Percentiles rank a stretch among this genome's conserved stretches.
Evolutionary conservation across 2,888 invertebrate genomes (phyloP).

Genomic region (Fragum whitleyi): DNA sequence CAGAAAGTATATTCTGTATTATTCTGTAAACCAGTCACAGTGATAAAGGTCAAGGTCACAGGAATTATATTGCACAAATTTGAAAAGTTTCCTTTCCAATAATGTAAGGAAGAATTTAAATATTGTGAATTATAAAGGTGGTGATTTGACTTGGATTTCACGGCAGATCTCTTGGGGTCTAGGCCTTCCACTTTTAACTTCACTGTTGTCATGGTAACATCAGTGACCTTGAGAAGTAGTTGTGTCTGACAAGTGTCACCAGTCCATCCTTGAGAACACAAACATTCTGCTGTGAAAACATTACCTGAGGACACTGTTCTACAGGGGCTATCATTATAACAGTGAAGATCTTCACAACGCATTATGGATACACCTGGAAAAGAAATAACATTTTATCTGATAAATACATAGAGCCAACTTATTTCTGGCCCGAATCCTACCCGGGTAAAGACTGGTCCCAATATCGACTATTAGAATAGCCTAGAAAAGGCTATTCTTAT

Average conservation of each 20-base stretch:
- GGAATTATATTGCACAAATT: slow-evolving; percentile 51
- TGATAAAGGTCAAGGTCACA: slow-evolving; percentile 27
- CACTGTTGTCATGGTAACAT: slow-evolving; percentile 45
- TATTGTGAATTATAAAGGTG: neutral
- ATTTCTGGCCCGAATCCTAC: too few species aligned
- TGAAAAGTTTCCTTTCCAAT: slow-evolving; percentile 37
- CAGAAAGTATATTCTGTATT: slow-evolving; percentile 50
- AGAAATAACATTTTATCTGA: neutral
- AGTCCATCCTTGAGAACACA: slow-evolving; percentile 42
- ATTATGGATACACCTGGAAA: slow-evolving; percentile 38
- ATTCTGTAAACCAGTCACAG: slow-evolving; percentile 34
- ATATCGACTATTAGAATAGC: too few species aligned
- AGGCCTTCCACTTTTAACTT: slow-evolving; percentile 4
- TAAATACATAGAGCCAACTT: too few species aligned
- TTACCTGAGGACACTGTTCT: slow-evolving; percentile 22
- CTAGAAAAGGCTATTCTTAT: too few species aligned
- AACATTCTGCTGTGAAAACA: slow-evolving; percentile 26
- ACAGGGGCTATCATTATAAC: slow-evolving; percentile 50
- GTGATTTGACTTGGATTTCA: neutral
- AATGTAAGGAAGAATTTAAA: slow-evolving; percentile 36
- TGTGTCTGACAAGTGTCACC: slow-evolving; percentile 39
- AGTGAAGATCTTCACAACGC: slow-evolving; percentile 34
- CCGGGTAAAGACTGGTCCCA: too few species aligned
- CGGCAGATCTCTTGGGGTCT: neutral
- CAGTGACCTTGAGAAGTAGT: slow-evolving; percentile 17